Evolutionary conservation across 35 echinoderm and acorn worm species (phyloP).

Genomic region (Patiria miniata): DNA sequence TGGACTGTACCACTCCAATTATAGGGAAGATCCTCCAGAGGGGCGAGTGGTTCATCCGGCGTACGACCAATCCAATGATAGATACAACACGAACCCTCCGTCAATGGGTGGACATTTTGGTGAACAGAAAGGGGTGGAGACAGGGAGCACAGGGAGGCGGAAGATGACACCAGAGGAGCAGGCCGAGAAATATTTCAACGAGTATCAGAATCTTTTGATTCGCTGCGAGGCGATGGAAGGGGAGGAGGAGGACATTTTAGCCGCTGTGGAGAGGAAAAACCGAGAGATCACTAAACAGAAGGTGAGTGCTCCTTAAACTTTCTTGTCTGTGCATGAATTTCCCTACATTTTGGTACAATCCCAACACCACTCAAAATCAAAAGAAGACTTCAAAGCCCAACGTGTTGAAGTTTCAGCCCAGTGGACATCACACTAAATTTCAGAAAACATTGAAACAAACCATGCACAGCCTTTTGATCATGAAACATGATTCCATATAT

Average conservation of each 20-base stretch:
- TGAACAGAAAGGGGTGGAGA: neutral
- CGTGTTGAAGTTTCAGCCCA: no score
- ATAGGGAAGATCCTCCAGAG: neutral
- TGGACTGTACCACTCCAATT: constrained; percentile 5
- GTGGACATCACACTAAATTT: no score
- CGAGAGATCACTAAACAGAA: constrained; percentile 52
- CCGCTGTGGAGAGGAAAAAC: constrained; percentile 42
- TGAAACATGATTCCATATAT: no score
- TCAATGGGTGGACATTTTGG: neutral
- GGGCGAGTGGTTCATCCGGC: neutral
- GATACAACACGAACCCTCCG: neutral
- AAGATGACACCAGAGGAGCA: constrained; percentile 7
- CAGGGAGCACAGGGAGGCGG: constrained; percentile 6
- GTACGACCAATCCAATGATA: neutral
- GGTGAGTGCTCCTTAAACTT: constrained; percentile 5
- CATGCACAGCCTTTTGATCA: no score
- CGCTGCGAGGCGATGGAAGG: constrained; percentile 63
- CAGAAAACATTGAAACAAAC: no score
- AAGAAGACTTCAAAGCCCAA: no score
- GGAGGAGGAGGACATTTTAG: constrained; percentile 53
- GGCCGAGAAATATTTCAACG: constrained; percentile 43
- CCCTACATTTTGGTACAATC: no score
- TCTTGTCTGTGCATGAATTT: no score
- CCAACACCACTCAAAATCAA: no score
- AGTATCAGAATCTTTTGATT: constrained; percentile 57